phyloP scores from a whole-genome alignment of 2,888 invertebrate species.

The Camptogramma bilineatum region DNA sequence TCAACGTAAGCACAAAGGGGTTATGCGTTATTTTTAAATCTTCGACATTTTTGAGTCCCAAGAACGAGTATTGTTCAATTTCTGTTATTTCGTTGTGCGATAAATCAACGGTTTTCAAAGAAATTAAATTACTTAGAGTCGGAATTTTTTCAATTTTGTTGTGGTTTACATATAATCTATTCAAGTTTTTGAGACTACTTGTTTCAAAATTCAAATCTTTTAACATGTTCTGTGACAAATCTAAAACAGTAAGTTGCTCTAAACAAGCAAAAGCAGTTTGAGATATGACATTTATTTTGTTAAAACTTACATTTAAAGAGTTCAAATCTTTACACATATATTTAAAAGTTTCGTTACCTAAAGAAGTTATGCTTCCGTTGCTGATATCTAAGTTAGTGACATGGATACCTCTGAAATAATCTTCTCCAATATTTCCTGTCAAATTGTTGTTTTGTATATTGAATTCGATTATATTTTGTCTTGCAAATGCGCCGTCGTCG shows the following conservation, averaged over 20 bases:
- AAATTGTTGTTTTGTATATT: constrained; percentile 29
- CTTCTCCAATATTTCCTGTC: constrained; percentile 22
- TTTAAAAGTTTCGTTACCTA: constrained; percentile 30
- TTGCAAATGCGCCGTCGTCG: constrained; percentile 32
- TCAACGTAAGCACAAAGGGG: constrained; percentile 30
- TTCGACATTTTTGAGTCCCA: constrained; percentile 23
- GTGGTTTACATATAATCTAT: constrained; percentile 25
- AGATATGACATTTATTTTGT: constrained; percentile 31
- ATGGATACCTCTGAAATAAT: constrained; percentile 36
- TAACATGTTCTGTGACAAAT: constrained; percentile 38
- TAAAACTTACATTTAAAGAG: constrained; percentile 35
- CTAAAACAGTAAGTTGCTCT: constrained; percentile 22
- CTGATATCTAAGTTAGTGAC: constrained; percentile 33
- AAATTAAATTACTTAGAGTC: constrained; percentile 17
- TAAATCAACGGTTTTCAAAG: constrained; percentile 34
- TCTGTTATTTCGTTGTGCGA: constrained; percentile 33
- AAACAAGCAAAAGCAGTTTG: constrained; percentile 31
- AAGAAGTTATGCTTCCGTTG: constrained; percentile 26
- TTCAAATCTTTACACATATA: constrained; percentile 28
- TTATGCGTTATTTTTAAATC: constrained; percentile 21
- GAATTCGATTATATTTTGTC: constrained; percentile 31
- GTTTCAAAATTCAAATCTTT: constrained; percentile 31
- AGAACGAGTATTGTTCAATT: constrained; percentile 31
- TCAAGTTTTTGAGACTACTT: constrained; percentile 25
- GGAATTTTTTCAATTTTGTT: constrained; percentile 31